Conservation (phyloP, 2,797 vertebrate genomes). For the Sphaeramia orbicularis region DNA sequence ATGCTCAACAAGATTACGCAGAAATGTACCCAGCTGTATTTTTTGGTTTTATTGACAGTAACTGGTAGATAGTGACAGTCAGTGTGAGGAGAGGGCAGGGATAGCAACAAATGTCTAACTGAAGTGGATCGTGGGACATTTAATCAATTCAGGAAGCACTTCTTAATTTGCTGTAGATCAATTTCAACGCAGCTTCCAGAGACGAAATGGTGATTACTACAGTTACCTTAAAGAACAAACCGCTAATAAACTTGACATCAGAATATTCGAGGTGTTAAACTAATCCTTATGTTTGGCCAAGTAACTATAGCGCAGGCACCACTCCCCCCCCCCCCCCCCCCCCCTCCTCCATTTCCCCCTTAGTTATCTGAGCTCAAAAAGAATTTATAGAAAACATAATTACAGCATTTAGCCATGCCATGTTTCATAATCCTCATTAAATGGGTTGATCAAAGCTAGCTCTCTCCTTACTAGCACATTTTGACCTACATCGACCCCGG, state of each 20-base stretch:
- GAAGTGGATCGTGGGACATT: not conserved
- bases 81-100: too few relatives aligned
- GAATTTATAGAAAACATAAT: not conserved
- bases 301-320: not conserved
- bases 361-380: not conserved
- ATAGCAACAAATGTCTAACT: too few relatives aligned
- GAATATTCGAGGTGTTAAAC: constrained; percentile 2
- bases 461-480: constrained; percentile 14
- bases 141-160: not conserved
- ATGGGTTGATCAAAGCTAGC: constrained; percentile 20
- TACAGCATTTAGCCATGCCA: not conserved
- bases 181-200: constrained; percentile 3
- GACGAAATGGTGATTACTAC: constrained; percentile 1
- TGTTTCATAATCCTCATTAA: constrained; percentile 9
- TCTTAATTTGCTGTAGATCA: not conserved
- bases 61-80: not conserved
- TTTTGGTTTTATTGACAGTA: not conserved
- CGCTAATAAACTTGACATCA: constrained; percentile 3
- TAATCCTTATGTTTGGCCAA: constrained; percentile 2
- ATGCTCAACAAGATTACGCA: too few relatives aligned
- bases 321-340: not conserved
- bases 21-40: too few relatives aligned
- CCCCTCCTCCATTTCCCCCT: too few relatives aligned
- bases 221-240: constrained; percentile 13
- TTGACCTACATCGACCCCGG: constrained; percentile 29